Conservation (phyloP, 2,888 invertebrate genomes). For the Cryptocephalus primarius region DNA sequence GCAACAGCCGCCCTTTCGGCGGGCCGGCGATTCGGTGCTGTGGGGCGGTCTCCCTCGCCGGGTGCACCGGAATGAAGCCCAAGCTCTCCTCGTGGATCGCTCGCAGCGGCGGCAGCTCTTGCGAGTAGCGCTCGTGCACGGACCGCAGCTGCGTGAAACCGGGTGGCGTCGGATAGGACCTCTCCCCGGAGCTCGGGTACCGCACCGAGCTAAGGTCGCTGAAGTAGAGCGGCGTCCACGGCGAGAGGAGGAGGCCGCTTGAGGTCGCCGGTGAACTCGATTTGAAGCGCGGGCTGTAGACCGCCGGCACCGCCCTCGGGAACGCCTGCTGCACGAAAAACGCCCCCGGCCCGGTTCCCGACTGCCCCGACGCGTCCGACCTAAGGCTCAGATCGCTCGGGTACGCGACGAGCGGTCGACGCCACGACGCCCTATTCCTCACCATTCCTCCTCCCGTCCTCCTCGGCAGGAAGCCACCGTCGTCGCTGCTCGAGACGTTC, state of each 20-base stretch:
- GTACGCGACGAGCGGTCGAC: constrained; percentile 51
- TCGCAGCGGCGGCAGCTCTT: constrained; percentile 59
- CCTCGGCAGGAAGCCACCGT: constrained; percentile 71
- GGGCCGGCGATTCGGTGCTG: constrained; percentile 42
- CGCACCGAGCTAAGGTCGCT: constrained; percentile 82
- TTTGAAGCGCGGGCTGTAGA: constrained; percentile 43
- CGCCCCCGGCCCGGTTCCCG: constrained; percentile 29
- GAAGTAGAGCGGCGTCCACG: constrained; percentile 67
- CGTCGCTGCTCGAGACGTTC: constrained; percentile 60
- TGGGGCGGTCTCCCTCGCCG: constrained; percentile 45
- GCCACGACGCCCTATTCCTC: constrained; percentile 50
- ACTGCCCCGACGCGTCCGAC: constrained; percentile 44
- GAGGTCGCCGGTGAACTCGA: constrained; percentile 56
- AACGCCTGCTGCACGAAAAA: constrained; percentile 20
- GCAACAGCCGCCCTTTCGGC: constrained; percentile 45
- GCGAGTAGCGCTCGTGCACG: constrained; percentile 57
- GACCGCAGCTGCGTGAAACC: constrained; percentile 54
- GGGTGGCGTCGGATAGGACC: constrained; percentile 64
- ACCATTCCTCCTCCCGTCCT: constrained; percentile 20
- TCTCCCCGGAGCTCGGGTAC: constrained; percentile 61
- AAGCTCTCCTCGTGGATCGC: constrained; percentile 61
- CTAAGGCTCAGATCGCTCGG: constrained; percentile 58
- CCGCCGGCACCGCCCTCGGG: constrained; percentile 30
- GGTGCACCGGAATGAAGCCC: constrained; percentile 51
- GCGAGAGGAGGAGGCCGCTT: constrained; percentile 46